Conservation (phyloP, 2,797 vertebrate genomes). For the Bradypus variegatus region DNA sequence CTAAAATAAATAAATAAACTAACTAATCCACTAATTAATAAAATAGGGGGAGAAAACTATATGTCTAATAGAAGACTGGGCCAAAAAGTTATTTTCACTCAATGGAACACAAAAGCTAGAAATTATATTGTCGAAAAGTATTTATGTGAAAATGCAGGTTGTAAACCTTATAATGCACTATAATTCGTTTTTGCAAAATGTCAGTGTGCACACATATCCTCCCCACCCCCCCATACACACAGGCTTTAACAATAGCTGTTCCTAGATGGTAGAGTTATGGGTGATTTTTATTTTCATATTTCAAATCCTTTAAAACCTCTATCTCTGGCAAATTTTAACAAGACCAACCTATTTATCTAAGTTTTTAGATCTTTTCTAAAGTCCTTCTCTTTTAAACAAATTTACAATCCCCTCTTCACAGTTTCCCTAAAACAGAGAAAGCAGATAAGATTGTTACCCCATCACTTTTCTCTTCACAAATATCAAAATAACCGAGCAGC, state of each 20-base stretch:
- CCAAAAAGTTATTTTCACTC: not conserved
- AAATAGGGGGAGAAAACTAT: accelerated
- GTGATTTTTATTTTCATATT: not conserved
- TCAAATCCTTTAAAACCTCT: not conserved
- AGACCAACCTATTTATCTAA: not conserved
- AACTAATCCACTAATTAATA: too few relatives aligned
- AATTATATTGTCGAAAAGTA: accelerated
- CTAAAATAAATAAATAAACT: not conserved
- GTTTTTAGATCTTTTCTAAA: not conserved
- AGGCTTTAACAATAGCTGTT: accelerated
- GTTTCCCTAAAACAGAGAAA: not conserved
- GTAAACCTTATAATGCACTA: accelerated
- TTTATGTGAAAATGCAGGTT: too few relatives aligned
- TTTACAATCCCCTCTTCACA: accelerated
- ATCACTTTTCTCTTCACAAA: accelerated
- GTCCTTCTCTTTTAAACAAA: not conserved
- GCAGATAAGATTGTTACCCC: accelerated
- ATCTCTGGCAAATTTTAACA: not conserved
- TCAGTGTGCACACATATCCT: accelerated
- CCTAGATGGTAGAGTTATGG: accelerated
- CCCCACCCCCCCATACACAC: too few relatives aligned
- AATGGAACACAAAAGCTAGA: accelerated
- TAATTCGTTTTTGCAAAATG: not conserved
- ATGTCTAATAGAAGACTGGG: accelerated
- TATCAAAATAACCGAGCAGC: accelerated